Base-by-base conservation (phyloP, 2,113 vertebrate genomes). In the Oxyruncus cristatus region DNA sequence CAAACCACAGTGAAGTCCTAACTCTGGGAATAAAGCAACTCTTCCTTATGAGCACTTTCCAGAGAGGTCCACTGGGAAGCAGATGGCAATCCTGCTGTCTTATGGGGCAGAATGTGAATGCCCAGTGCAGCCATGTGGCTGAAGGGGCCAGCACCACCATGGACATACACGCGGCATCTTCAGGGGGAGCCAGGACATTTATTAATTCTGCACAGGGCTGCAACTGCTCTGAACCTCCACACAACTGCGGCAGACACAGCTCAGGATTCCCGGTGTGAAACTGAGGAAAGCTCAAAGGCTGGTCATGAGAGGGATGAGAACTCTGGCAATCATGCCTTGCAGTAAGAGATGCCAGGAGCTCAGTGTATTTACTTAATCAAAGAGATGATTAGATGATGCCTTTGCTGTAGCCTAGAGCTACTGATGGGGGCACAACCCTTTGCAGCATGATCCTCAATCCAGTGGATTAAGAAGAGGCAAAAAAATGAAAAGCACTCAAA, bases 131-230 rank as follows among this genome's bases (percentile, higher is more conserved):
- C 12, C 18, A 2, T 0, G 2, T 3, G 14, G 44, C 50, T 35
- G 6, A 82, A 66, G 82, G 28, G 75, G 75, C 32, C 58, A 13
- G 24, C 3, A 1, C 14, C 76, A 59, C n/a, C 28, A 42, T 42
- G 79, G 50, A 26, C 21, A 14, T 5, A 42, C 23, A 22, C 22
- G 18, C 0, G 0, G 28, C 7, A 5, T 42, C 37, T 47, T 59
- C 21, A 52, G 47, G 4, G 28, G 14, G 27, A 93, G 35, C 44
- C 50, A 65, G 61, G 24, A 75, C 5, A 26, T 46, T 41, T 21
- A 56, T 28, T 41, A 27, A 20, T 35, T 58, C 58, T 81, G 42
- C 78, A 53, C 2, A 2, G 32, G 41, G 28, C 46, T 53, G 62
- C 74, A 83, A 33, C 35, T 49, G 42, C 72, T 89, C 42, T 3